phyloP scores from a whole-genome alignment of 2,113 vertebrate species.

The Rattus norvegicus region DNA sequence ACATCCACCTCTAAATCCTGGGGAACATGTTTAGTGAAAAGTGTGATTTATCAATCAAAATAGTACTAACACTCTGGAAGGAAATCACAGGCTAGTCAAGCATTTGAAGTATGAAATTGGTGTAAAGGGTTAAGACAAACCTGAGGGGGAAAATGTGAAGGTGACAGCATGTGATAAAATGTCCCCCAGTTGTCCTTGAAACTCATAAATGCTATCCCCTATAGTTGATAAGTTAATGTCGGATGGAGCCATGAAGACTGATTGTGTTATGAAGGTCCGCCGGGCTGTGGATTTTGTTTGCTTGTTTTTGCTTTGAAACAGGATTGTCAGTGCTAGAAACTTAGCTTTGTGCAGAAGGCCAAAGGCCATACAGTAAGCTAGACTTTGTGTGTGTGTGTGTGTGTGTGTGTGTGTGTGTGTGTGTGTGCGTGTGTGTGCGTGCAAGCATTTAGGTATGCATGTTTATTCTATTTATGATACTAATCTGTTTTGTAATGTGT shows the following conservation, averaged over 20 bases:
- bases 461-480: conserved; percentile 54
- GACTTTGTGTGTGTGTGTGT: conserved; percentile 53
- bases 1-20: background rate
- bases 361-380: conserved; percentile 66
- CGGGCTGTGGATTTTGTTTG: conserved; percentile 65
- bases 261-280: conserved; percentile 60
- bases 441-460: conserved; percentile 31
- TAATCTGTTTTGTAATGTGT: conserved; percentile 59
- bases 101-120: background rate
- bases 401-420: conserved; percentile 51
- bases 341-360: conserved; percentile 71
- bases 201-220: conserved; percentile 58
- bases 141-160: background rate
- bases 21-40: background rate
- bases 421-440: conserved; percentile 64
- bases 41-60: background rate
- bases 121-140: background rate
- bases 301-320: conserved; percentile 72
- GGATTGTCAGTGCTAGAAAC: conserved; percentile 76
- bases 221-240: conserved; percentile 63
- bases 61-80: background rate
- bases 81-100: background rate
- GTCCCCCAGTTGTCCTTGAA: conserved; percentile 54
- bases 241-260: conserved; percentile 66
- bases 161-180: background rate